Evolutionary conservation across 1,140 invertebrate species (phyloP).

Genomic region (Caerostris extrusa): DNA sequence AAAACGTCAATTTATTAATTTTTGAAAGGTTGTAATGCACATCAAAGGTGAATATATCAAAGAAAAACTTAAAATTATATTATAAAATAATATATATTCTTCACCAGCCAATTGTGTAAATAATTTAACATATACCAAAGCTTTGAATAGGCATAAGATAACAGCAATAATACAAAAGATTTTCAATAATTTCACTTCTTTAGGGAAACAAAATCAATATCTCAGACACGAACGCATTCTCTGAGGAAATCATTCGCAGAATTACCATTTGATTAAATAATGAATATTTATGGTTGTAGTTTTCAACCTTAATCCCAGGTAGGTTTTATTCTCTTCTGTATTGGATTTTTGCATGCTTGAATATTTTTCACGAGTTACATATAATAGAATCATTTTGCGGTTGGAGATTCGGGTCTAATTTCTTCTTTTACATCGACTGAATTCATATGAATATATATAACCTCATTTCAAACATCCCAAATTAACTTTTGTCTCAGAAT

Average conservation of each 20-base stretch:
- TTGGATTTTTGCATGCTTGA: not conserved
- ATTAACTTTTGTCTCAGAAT: not conserved
- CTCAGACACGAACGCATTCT: not conserved
- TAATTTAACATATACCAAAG: too few relatives aligned
- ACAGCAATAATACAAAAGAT: not conserved
- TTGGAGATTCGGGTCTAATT: not conserved
- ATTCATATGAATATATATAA: slow-evolving; percentile 21
- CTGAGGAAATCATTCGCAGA: slow-evolving; percentile 41
- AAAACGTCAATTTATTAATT: too few relatives aligned
- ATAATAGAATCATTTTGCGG: not conserved
- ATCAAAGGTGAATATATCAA: too few relatives aligned
- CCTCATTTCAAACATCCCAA: not conserved
- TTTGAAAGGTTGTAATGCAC: too few relatives aligned
- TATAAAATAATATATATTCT: too few relatives aligned
- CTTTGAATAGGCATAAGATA: too few relatives aligned
- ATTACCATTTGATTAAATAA: slow-evolving; percentile 40
- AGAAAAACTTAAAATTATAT: too few relatives aligned
- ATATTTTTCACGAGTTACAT: not conserved
- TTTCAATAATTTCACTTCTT: not conserved
- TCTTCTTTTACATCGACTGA: not conserved
- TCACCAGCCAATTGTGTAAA: too few relatives aligned
- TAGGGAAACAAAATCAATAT: slow-evolving; percentile 9
- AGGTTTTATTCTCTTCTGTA: not conserved
- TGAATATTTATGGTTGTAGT: slow-evolving; percentile 29
- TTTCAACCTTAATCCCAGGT: not conserved